Evolutionary conservation across 2,113 vertebrate genomes (phyloP).

Genomic region (Oreochromis niloticus): DNA sequence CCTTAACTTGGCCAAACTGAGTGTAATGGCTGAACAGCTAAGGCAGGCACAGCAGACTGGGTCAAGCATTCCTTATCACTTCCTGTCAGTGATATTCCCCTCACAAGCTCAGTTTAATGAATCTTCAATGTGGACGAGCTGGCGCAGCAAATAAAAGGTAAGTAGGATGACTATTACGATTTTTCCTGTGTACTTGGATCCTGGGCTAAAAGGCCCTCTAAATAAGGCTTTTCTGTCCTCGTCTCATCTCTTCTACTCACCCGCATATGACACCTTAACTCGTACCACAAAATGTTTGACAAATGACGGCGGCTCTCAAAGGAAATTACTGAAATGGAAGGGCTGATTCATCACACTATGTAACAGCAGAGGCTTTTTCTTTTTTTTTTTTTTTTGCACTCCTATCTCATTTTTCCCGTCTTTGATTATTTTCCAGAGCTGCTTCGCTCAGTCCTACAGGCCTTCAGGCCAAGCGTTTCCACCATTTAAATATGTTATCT

Average conservation of each 20-base stretch:
- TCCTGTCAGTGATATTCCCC: slow-evolving; percentile 26
- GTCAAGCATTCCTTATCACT: slow-evolving; percentile 33
- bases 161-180: neutral
- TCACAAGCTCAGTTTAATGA: slow-evolving; percentile 34
- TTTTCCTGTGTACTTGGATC: slow-evolving; percentile 27
- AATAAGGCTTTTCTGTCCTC: slow-evolving; percentile 42
- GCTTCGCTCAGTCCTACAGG: neutral
- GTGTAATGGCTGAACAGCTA: slow-evolving; percentile 11
- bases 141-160: slow-evolving; percentile 28
- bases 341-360: slow-evolving; percentile 57
- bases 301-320: slow-evolving; percentile 57
- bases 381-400: neutral
- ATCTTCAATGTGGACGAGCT: slow-evolving; percentile 1
- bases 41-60: slow-evolving; percentile 21
- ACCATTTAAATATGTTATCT: slow-evolving; percentile 46
- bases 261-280: slow-evolving; percentile 55
- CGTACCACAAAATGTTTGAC: slow-evolving; percentile 58
- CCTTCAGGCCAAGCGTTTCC: slow-evolving; percentile 7
- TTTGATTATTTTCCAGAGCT: slow-evolving; percentile 44
- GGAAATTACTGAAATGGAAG: slow-evolving; percentile 67
- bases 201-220: slow-evolving; percentile 43
- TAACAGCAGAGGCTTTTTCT: slow-evolving; percentile 19
- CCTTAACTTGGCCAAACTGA: slow-evolving; percentile 7
- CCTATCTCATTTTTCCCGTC: slow-evolving; percentile 3
- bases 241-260: slow-evolving; percentile 56